A percentile compares a stretch with the other conserved stretches of the same genome.
Conservation (phyloP, 2,888 invertebrate genomes). For the Agrochola lota region DNA sequence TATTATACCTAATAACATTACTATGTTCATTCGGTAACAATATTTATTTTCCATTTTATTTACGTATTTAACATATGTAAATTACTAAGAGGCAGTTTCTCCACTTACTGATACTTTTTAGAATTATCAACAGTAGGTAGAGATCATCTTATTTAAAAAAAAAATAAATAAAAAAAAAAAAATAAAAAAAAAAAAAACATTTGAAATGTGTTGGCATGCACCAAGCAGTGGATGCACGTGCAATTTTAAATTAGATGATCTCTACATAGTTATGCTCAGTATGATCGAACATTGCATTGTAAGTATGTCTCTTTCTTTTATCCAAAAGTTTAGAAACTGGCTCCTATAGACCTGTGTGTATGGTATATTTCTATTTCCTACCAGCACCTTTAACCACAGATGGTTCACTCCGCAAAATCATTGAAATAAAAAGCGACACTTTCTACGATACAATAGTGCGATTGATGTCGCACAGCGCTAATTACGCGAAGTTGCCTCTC, state of each 20-base stretch:
- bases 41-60: constrained; percentile 1
- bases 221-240: neutral
- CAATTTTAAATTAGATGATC: neutral
- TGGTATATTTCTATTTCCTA: constrained; percentile 45
- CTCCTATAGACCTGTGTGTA: neutral
- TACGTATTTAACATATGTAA: neutral
- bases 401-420: no score
- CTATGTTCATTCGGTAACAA: constrained; percentile 5
- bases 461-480: no score
- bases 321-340: neutral
- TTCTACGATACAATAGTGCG: no score
- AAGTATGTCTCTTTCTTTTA: neutral
- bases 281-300: neutral
- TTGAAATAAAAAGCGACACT: no score
- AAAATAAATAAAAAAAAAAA: no score
- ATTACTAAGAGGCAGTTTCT: neutral
- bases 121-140: neutral
- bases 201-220: neutral
- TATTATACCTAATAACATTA: neutral
- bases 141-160: neutral
- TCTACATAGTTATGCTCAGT: neutral
- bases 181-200: no score
- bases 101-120: neutral
- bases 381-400: constrained; percentile 31
- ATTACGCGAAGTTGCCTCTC: no score